Evolutionary conservation across 2,888 invertebrate species (phyloP), one percentile per base, ranked within the genome.

Genomic region (Amaurobius ferox): DNA sequence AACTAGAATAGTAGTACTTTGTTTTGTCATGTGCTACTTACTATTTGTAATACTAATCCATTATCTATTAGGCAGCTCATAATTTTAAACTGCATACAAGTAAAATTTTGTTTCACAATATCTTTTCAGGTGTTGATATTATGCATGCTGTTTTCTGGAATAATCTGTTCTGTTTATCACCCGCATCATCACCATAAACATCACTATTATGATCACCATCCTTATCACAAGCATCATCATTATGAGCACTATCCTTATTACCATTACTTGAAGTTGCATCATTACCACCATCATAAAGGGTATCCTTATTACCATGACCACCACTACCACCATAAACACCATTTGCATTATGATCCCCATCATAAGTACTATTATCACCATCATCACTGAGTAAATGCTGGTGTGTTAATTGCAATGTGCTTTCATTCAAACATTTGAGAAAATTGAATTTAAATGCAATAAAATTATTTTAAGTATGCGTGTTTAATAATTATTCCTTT

Each of bases 71-170:
- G n/a, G n/a, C n/a, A n/a, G n/a, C n/a, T n/a, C n/a, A n/a, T n/a
- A n/a, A n/a, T n/a, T n/a, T n/a, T n/a, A n/a, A n/a, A n/a, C n/a
- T n/a, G n/a, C n/a, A n/a, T n/a, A n/a, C n/a, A n/a, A n/a, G n/a
- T n/a, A n/a, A n/a, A n/a, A n/a, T n/a, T n/a, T n/a, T n/a, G n/a
- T n/a, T n/a, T n/a, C n/a, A n/a, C n/a, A n/a, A n/a, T n/a, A n/a
- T n/a, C n/a, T n/a, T n/a, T n/a, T n/a, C 44, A 79, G 79, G 71
- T 79, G 30, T 40, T 79, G 62, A 19, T 79, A n/a, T 9, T 79
- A n/a, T 62, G 62, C 26, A 28, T 70, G 13, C 35, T 79, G 44
- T 44, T 79, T 7, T 35, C 61, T 11, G 71, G 71, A 13, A 26
- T 40, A 30, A 29, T 79, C 13, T 61, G 71, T 39, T 79, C 79